Base-by-base conservation (phyloP, 2,797 vertebrate species). In the Tragopan temminckii region DNA sequence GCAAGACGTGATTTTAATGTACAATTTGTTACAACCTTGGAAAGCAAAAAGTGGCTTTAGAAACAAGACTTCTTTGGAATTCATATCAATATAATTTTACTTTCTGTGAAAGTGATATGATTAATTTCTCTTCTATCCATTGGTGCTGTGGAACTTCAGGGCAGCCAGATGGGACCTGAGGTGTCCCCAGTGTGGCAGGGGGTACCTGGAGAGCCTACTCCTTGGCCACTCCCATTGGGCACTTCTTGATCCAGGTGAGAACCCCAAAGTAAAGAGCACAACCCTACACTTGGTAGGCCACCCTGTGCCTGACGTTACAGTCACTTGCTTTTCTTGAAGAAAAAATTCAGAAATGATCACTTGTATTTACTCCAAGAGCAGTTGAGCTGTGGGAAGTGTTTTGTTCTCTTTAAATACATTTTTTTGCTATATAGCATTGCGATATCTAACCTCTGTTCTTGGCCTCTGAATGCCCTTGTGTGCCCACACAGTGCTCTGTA, bases 351-450 rank as follows among this genome's bases (percentile, higher is more conserved):
- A 79, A 83, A 81, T 76, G 46, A 88, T 43, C 46, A 14, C 9
- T 81, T 2, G 0, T 58, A 36, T 88, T 86, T 79, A 72, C 69
- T 59, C 33, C 38, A 63, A 76, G 50, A 78, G 25, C 29, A 55
- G 55, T 6, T 35, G 24, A 88, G 67, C 72, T 0, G 1, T 76
- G 80, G 78, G 55, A 88, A 92, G 72, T 69, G 61, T 48, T 91
- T 89, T 40, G 20, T 76, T 81, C 68, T 70, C 59, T 85, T 29
- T 38, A 85, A 81, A 90, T 86, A 81, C 19, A 43, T 85, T 91
- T 88, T 72, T 89, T 85, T 36, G 13, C 42, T 72, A 35, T 71
- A 40, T 80, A 66, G 48, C 45, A 4, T 15, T 53, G 40, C 27
- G 50, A 35, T 83, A 83, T 68, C 72, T 75, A 88, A 78, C 53